A percentile compares a stretch with the other conserved stretches of the same genome.
phyloP scores from a whole-genome alignment of 2,888 invertebrate species.

The Capitulum mitella region DNA sequence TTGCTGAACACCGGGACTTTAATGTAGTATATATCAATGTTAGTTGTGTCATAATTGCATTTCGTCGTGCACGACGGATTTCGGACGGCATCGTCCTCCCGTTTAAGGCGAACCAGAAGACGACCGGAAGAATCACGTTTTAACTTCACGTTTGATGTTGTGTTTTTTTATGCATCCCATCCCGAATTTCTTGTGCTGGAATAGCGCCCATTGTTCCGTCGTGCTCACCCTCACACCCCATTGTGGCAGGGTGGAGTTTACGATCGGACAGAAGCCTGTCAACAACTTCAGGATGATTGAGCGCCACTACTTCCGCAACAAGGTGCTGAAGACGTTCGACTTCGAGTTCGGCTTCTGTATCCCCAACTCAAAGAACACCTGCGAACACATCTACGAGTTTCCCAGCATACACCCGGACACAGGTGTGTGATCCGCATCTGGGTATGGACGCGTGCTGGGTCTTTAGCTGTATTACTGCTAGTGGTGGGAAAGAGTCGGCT shows the following conservation, averaged over 20 bases:
- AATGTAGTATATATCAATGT: too few species aligned
- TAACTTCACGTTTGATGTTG: background rate
- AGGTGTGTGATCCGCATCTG: slow-evolving; percentile 69
- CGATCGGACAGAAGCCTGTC: slow-evolving; percentile 84
- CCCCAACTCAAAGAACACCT: slow-evolving; percentile 93
- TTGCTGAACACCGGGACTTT: too few species aligned
- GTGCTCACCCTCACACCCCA: background rate
- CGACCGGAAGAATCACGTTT: too few species aligned
- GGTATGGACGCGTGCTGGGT: too few species aligned
- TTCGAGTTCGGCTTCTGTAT: slow-evolving; percentile 99
- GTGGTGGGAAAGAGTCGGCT: too few species aligned
- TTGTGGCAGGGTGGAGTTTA: slow-evolving; percentile 83
- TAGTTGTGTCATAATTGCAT: too few species aligned
- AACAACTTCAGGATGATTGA: slow-evolving; percentile 98
- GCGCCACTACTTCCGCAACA: slow-evolving; percentile 89
- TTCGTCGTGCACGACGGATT: too few species aligned
- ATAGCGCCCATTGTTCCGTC: background rate
- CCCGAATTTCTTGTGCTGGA: too few species aligned
- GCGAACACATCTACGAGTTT: slow-evolving; percentile 99
- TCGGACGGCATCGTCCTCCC: too few species aligned
- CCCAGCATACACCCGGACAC: slow-evolving; percentile 76
- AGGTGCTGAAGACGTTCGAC: slow-evolving; percentile 91
- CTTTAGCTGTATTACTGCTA: too few species aligned
- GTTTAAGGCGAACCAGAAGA: too few species aligned
- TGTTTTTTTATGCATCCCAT: background rate